Percentiles rank a stretch among this genome's conserved stretches.
These are phyloP conservation scores for Saccostrea cuccullata DNA, from an alignment of 1,140 invertebrate species.

Conservation along the genomic window DNA sequence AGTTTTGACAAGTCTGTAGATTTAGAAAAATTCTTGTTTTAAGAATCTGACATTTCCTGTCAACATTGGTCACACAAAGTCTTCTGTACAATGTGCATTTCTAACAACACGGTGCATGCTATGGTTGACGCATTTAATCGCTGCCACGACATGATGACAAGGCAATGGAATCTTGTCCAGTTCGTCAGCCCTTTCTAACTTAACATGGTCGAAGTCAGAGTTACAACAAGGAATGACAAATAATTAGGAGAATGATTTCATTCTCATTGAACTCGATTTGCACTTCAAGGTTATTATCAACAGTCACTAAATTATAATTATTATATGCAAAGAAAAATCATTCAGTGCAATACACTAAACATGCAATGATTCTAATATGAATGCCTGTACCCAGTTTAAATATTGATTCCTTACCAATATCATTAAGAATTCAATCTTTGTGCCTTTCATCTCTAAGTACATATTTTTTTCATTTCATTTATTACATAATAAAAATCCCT, in stretches of 20 bases:
- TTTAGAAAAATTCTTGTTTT: not conserved
- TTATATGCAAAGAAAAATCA: not conserved
- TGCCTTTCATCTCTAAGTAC: not conserved
- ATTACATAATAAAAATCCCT: not conserved
- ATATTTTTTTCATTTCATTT: not conserved
- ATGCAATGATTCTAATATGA: not conserved
- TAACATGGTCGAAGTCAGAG: not conserved
- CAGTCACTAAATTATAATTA: not conserved
- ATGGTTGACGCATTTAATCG: constrained; percentile 23
- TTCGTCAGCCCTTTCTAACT: not conserved
- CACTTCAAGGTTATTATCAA: not conserved
- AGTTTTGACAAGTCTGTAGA: not conserved
- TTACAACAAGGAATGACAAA: not conserved
- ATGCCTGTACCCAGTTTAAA: not conserved
- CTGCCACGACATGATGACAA: not conserved
- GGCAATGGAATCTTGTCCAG: not conserved
- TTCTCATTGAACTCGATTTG: not conserved
- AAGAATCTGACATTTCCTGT: constrained; percentile 14
- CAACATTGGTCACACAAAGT: not conserved
- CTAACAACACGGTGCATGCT: constrained; percentile 15
- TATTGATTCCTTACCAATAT: not conserved
- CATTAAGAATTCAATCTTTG: not conserved
- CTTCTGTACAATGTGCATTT: constrained; percentile 25
- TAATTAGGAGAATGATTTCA: not conserved
- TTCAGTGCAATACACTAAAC: not conserved